Evolutionary conservation across 2,113 vertebrate genomes (phyloP), one percentile per base, ranked within the genome.

Genomic region (Gasterosteus nipponicus): DNA sequence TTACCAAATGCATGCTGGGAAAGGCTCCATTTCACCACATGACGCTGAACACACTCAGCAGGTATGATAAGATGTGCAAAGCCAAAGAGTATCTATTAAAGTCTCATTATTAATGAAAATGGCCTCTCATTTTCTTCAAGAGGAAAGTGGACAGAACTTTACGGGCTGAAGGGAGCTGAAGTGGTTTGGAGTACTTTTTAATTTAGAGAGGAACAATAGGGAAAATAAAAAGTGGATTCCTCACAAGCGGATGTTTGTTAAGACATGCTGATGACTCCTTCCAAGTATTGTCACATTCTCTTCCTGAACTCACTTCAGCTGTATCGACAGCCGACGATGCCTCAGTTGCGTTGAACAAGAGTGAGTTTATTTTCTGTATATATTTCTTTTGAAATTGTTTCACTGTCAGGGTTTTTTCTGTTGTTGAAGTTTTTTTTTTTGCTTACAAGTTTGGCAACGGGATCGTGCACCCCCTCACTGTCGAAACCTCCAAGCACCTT

Each of bases 401-500:
- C 7, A 9, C 47, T 57, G 16, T 31, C 3, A 31, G 69, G 61
- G 19, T 14, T 22, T n/a, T 69, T 53, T 73, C 41, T 29, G n/a
- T 26, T 56, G 54, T 33, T 59, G 56, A 51, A 73, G 42, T 74
- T 39, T n/a, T 56, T 53, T 42, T 66, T 62, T 56, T 42, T 61
- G 41, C 69, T 82, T 74, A 65, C 19, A 78, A 73, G 22, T 69
- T 65, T 64, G 65, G 63, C 31, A 79, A 76, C 72, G 78, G 78
- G 73, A 89, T 82, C 67, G 78, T 75, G 69, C 42, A 49, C 22
- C 7, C 63, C 31, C 53, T 75, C 68, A 72, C 64, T 73, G 66
- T 82, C 56, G 78, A 85, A 86, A 82, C 82, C 86, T 86, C 75
- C 49, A 78, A 85, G 77, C 79, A 84, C 73, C 73, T 89, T 91